phyloP scores from a whole-genome alignment of 1,140 invertebrate species.

The Gonioctena quinquepunctata region DNA sequence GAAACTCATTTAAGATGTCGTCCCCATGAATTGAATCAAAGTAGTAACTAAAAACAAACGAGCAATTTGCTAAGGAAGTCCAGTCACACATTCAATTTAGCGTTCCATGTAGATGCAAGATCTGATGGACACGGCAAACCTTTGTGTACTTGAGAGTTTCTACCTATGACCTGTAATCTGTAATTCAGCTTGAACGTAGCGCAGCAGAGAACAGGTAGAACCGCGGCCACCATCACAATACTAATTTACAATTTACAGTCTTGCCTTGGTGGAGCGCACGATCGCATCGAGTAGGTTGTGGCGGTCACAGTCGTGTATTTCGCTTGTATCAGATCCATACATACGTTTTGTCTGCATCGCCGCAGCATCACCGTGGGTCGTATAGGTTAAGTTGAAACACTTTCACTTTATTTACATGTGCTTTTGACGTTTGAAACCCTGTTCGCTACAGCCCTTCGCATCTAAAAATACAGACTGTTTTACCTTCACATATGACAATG shows the following conservation, averaged over 20 bases:
- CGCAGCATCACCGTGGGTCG: neutral
- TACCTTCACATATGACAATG: neutral
- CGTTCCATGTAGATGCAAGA: too few relatives aligned
- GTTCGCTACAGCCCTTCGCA: neutral
- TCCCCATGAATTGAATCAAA: too few relatives aligned
- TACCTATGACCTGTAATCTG: neutral
- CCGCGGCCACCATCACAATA: neutral
- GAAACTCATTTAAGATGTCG: too few relatives aligned
- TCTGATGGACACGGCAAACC: neutral
- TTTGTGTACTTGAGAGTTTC: neutral
- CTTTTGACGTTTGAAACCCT: constrained; percentile 5
- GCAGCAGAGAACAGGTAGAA: neutral
- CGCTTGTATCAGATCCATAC: neutral
- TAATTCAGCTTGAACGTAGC: neutral
- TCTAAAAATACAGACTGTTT: neutral
- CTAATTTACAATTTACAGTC: neutral
- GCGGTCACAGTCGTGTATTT: neutral
- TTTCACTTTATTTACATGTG: constrained; percentile 8
- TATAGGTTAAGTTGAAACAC: constrained; percentile 6
- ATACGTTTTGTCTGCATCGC: neutral
- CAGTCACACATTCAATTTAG: too few relatives aligned
- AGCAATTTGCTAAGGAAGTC: too few relatives aligned
- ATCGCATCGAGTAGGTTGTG: too few relatives aligned
- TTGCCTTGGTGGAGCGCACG: neutral
- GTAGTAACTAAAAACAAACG: too few relatives aligned